Base-by-base conservation (phyloP, 2,797 vertebrate species). In the Lutra lutra region DNA sequence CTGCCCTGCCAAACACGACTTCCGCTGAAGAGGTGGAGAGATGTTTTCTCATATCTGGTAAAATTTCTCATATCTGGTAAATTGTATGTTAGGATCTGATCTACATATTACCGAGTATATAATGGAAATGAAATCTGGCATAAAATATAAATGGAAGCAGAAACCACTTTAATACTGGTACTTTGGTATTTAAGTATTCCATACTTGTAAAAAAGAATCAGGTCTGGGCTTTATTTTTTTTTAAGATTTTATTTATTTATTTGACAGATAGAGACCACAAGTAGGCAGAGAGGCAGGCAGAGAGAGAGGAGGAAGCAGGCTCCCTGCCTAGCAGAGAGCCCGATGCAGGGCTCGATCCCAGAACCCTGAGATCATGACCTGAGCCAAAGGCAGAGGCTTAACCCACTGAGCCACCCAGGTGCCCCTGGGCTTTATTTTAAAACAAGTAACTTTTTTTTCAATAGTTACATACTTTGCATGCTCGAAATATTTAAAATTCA, bases 71-170 rank as follows among this genome's bases (percentile, higher is more conserved):
- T 68, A 92, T 46, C 40, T 80, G 46, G n/a, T 72, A 95, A 94
- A n/a, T 92, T 91, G 51, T 86, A 7, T 93, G 38, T 90, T 96
- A 89, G 32, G 27, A 96, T 56, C 7, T 82, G 40, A 96, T 94
- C 35, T 54, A 70, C 20, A 21, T 72, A 80, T 94, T 75, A 94
- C 87, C 96, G 86, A 84, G 23, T 73, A 85, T 82, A 72, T 75
- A 95, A 91, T 89, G 5, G 60, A 64, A 94, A 68, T 80, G 32
- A 86, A 89, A 85, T 38, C 48, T 70, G 13, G 21, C 6, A 15
- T 96, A 48, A 96, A 89, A 51, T 93, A 93, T 46, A 75, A 87
- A 87, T 91, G 27, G 27, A 4, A 78, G 8, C 25, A 96, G 23
- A 93, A 62, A 64, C 1, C 15, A 83, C 90, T 91, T 96, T 80